Evolutionary conservation across 1,140 invertebrate species (phyloP).

Genomic region (Lycorma delicatula): DNA sequence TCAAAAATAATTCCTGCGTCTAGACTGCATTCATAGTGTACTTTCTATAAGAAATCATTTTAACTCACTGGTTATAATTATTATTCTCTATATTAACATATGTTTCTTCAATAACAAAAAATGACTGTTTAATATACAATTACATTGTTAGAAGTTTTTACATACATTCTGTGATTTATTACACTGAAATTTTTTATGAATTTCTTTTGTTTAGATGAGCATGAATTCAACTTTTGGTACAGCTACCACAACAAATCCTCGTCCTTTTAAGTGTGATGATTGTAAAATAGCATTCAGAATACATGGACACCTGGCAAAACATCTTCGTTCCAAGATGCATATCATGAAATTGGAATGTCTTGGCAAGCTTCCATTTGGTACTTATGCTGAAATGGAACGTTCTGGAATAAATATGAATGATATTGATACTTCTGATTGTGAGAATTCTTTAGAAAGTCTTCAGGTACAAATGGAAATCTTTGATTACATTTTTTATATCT

Average conservation of each 20-base stretch:
- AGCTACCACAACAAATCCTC: slow-evolving; percentile 77
- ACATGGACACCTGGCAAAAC: slow-evolving; percentile 92
- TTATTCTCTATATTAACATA: too few relatives aligned
- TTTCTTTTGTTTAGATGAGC: slow-evolving; percentile 46
- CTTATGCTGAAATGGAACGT: slow-evolving; percentile 88
- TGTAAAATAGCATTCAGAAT: slow-evolving; percentile 95
- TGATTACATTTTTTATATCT: not conserved
- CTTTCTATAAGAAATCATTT: too few relatives aligned
- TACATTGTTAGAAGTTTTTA: not conserved
- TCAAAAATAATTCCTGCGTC: too few relatives aligned
- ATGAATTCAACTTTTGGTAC: slow-evolving; percentile 81
- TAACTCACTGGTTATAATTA: too few relatives aligned
- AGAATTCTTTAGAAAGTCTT: slow-evolving; percentile 80
- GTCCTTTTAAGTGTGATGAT: slow-evolving; percentile 89
- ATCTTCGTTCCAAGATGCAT: slow-evolving; percentile 93
- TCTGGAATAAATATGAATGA: slow-evolving; percentile 83
- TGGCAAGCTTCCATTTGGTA: slow-evolving; percentile 89
- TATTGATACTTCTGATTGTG: slow-evolving; percentile 89
- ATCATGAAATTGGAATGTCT: slow-evolving; percentile 91
- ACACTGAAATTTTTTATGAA: too few relatives aligned
- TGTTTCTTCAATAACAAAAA: not conserved
- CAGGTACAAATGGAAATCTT: slow-evolving; percentile 40
- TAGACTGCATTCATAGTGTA: too few relatives aligned
- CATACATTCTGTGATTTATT: too few relatives aligned
- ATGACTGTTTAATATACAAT: not conserved